Conservation (phyloP, 2,113 vertebrate genomes). For the Smithornis capensis region DNA sequence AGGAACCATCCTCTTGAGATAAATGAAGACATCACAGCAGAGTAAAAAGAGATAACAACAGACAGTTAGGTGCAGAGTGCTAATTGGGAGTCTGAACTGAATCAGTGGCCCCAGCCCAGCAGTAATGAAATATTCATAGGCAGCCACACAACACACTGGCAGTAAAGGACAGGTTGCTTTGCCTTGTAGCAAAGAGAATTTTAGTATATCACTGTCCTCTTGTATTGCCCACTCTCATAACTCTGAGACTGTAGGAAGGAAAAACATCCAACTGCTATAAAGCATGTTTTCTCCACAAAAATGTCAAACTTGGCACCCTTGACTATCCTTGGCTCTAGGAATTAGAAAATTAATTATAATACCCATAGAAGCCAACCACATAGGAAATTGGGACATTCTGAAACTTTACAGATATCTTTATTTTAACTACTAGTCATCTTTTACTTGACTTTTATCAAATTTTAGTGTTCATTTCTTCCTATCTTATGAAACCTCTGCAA, state of each 20-base stretch:
- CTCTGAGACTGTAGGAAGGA: neutral
- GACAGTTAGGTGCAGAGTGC: constrained; percentile 64
- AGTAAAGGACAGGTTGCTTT: constrained; percentile 30
- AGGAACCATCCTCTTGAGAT: constrained; percentile 33
- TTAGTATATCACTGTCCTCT: neutral
- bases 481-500: neutral
- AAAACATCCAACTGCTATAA: neutral
- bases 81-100: constrained; percentile 68
- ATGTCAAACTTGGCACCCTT: neutral
- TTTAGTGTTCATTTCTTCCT: neutral
- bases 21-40: constrained; percentile 66
- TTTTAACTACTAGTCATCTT: neutral
- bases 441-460: neutral
- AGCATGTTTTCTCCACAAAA: neutral
- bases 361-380: neutral
- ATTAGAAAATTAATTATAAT: neutral
- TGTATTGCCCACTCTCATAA: neutral
- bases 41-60: constrained; percentile 62
- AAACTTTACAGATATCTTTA: neutral
- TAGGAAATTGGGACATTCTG: neutral
- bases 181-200: neutral
- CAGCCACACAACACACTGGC: neutral
- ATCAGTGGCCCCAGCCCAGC: constrained; percentile 47
- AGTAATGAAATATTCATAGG: constrained; percentile 67
- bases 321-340: neutral